phyloP scores from a whole-genome alignment of 2,888 invertebrate species.

The Drosophila recens region DNA sequence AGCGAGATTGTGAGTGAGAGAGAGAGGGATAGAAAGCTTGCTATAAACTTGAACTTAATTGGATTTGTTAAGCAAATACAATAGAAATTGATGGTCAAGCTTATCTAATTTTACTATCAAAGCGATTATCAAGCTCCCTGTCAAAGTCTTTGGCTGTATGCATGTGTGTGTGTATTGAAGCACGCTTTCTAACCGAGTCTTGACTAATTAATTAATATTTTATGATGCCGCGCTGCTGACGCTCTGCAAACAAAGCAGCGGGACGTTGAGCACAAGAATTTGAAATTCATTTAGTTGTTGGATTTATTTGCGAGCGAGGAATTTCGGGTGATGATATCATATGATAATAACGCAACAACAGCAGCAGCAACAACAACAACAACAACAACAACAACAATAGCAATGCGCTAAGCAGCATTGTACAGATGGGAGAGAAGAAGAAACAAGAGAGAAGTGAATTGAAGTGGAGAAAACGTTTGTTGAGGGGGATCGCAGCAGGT shows the following conservation, averaged over 20 bases:
- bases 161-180: conserved; percentile 35
- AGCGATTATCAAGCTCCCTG: conserved; percentile 58
- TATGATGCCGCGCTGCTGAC: conserved; percentile 70
- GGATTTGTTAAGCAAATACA: conserved; percentile 70
- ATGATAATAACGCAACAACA: conserved; percentile 80
- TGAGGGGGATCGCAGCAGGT: conserved; percentile 78
- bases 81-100: conserved; percentile 71
- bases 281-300: conserved; percentile 77
- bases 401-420: conserved; percentile 43
- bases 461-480: conserved; percentile 49
- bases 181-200: conserved; percentile 71
- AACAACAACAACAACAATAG: conserved; percentile 37
- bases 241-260: conserved; percentile 79
- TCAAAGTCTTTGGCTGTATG: conserved; percentile 25
- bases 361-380: conserved; percentile 42
- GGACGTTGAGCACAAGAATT: conserved; percentile 70
- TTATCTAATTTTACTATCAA: conserved; percentile 74
- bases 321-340: conserved; percentile 84
- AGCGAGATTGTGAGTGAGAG: neutral
- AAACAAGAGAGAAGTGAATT: neutral
- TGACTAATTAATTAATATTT: conserved; percentile 77
- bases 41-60: conserved; percentile 78
- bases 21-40: conserved; percentile 23
- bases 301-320: conserved; percentile 82
- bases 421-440: conserved; percentile 7